Evolutionary conservation across 2,113 vertebrate species (phyloP).

Genomic region (Ceyx margarethae): DNA sequence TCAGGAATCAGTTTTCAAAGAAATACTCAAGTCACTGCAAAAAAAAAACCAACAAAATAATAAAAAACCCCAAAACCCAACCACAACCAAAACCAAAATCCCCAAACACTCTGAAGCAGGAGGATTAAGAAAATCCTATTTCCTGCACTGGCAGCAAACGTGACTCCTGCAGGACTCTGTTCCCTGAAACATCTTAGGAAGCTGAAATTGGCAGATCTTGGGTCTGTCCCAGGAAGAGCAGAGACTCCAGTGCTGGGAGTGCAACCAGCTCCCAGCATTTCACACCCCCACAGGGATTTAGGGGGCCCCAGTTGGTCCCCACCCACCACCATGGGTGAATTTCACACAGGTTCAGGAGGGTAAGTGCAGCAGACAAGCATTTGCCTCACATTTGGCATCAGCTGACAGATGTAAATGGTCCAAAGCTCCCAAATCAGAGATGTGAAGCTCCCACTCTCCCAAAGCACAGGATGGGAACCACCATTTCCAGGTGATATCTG

Average conservation of each 20-base stretch:
- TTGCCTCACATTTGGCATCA: background rate
- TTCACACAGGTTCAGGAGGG: background rate
- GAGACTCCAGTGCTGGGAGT: fast-evolving
- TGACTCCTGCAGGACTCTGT: background rate
- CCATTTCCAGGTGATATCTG: background rate
- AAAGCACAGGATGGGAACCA: background rate
- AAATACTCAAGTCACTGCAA: background rate
- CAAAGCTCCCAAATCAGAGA: background rate
- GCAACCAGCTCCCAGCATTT: background rate
- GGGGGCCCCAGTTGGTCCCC: background rate
- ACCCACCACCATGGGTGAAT: background rate
- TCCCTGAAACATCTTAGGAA: background rate
- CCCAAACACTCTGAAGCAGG: background rate
- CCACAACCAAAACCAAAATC: background rate
- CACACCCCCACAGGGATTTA: background rate
- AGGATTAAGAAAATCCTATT: background rate
- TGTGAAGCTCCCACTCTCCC: background rate
- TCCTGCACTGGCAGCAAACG: background rate
- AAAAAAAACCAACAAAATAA: background rate
- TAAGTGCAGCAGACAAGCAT: background rate
- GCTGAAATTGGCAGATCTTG: background rate
- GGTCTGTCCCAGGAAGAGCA: background rate
- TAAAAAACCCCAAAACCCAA: background rate
- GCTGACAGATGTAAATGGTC: background rate
- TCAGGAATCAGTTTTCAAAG: background rate